Evolutionary conservation across 2,797 vertebrate species (phyloP).

Genomic region (Capromys pilorides): DNA sequence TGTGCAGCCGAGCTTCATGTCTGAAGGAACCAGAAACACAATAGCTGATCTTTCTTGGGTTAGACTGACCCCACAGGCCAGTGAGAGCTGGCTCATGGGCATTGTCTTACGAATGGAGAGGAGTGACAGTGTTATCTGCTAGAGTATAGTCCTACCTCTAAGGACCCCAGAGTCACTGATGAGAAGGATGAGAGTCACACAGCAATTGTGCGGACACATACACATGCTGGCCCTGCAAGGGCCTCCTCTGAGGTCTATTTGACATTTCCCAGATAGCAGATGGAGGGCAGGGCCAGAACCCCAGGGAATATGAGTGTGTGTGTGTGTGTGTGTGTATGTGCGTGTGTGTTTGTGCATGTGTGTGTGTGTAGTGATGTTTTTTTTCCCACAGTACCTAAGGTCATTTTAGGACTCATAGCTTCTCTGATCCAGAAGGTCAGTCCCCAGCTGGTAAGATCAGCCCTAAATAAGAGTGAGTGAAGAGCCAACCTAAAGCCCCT

Average conservation of each 20-base stretch:
- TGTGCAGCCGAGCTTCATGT: neutral
- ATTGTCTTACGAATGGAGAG: neutral
- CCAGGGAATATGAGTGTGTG: neutral
- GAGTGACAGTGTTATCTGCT: neutral
- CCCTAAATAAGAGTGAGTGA: neutral
- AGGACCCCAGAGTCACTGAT: neutral
- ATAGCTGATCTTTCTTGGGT: neutral
- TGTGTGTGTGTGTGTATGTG: neutral
- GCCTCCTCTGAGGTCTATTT: too few species aligned
- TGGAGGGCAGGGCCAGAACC: neutral
- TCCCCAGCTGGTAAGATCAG: neutral
- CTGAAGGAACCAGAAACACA: neutral
- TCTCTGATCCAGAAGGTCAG: neutral
- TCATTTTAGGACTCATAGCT: neutral
- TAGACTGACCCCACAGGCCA: rapidly evolving
- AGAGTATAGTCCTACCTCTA: neutral
- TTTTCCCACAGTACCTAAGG: neutral
- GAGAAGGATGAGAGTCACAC: neutral
- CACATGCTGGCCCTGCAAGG: neutral
- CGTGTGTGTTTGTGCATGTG: neutral
- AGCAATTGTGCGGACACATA: neutral
- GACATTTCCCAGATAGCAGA: neutral
- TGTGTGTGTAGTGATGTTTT: neutral
- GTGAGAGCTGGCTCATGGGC: rapidly evolving
- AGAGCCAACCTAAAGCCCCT: neutral